Evolutionary conservation across 2,113 vertebrate species (phyloP).

Genomic region (Megaceryle torquata): DNA sequence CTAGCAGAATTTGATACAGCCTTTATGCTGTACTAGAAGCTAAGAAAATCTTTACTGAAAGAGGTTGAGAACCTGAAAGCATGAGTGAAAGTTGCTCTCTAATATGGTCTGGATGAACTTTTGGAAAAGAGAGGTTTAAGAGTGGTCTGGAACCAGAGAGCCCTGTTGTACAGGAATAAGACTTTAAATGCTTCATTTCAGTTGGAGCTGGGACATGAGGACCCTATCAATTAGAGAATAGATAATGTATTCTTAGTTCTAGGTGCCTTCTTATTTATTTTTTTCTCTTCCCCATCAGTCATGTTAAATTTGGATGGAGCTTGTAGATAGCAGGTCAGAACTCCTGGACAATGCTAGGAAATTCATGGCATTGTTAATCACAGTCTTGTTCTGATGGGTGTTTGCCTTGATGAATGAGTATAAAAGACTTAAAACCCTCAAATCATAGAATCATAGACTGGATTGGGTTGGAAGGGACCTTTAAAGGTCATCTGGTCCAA

Average conservation of each 20-base stretch:
- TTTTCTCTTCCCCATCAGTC: background rate
- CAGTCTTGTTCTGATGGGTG: background rate
- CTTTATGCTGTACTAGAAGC: background rate
- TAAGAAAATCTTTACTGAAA: background rate
- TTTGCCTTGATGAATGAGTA: background rate
- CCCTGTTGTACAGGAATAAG: background rate
- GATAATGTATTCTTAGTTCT: background rate
- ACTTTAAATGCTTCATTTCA: background rate
- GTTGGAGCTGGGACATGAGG: fast-evolving
- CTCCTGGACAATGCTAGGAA: background rate
- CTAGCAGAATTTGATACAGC: background rate
- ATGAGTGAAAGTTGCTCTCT: background rate
- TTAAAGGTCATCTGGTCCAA: background rate
- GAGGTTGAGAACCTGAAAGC: background rate
- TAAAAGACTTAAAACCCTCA: background rate
- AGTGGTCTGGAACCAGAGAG: background rate
- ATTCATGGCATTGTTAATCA: background rate
- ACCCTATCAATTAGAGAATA: background rate
- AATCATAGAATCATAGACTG: background rate
- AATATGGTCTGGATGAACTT: background rate
- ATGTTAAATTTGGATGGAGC: background rate
- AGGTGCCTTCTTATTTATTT: background rate
- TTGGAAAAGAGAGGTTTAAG: background rate
- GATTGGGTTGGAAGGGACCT: background rate
- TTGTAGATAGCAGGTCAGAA: background rate